Evolutionary conservation across 2,113 vertebrate species (phyloP).

Genomic region (Microcebus murinus): DNA sequence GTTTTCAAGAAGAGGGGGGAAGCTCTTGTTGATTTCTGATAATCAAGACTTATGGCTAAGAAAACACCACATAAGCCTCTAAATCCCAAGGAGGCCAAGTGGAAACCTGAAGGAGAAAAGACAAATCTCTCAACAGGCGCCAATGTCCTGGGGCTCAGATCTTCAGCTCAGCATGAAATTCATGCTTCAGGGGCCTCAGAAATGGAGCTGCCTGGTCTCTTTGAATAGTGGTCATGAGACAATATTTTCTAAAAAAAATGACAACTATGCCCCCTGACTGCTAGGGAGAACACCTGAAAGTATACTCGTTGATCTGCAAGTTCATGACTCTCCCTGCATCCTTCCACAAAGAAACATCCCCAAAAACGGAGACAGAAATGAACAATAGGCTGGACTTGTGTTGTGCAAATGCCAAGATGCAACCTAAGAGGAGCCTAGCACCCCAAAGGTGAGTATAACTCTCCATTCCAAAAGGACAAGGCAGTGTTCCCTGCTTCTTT

Average conservation of each 20-base stretch:
- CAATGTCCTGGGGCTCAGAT: conserved; percentile 9
- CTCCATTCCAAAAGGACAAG: background rate
- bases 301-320: background rate
- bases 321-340: background rate
- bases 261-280: background rate
- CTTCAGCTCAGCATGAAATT: conserved; percentile 32
- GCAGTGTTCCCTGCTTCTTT: background rate
- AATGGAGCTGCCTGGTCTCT: background rate
- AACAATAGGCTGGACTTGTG: background rate
- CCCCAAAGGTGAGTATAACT: background rate
- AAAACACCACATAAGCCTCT: conserved; percentile 56
- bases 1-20: background rate
- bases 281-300: background rate
- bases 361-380: background rate
- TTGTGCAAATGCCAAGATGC: background rate
- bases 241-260: background rate
- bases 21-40: conserved; percentile 36
- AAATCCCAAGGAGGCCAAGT: conserved; percentile 40
- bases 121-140: conserved; percentile 64
- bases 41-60: conserved; percentile 41
- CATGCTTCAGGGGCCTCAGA: background rate
- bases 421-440: background rate
- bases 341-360: background rate
- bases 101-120: conserved; percentile 31
- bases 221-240: background rate